These are phyloP conservation scores for Biston betularia DNA, from an alignment of 2,888 invertebrate species.

Conservation along the genomic window DNA sequence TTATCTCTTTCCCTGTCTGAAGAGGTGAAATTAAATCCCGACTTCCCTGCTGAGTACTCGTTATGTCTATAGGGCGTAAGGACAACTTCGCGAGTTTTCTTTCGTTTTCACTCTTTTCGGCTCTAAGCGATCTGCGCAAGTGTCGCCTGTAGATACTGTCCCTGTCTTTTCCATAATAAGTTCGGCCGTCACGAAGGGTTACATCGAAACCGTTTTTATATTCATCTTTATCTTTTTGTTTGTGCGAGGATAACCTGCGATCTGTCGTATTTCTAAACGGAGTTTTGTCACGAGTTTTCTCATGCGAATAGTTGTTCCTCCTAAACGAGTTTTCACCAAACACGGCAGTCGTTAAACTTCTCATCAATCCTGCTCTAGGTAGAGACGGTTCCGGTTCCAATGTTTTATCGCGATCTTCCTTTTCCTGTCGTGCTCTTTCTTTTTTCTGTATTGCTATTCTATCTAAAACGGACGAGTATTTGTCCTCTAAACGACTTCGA, in stretches of 20 bases:
- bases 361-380: conserved; percentile 84
- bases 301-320: conserved; percentile 84
- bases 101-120: conserved; percentile 88
- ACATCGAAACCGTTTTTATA: conserved; percentile 74
- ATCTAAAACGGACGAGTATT: conserved; percentile 91
- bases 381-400: conserved; percentile 87
- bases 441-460: conserved; percentile 88
- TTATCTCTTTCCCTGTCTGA: conserved; percentile 70
- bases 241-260: conserved; percentile 71
- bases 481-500: conserved; percentile 91
- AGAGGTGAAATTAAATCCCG: conserved; percentile 85
- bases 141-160: conserved; percentile 81
- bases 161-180: conserved; percentile 77
- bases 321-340: conserved; percentile 88
- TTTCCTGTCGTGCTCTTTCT: conserved; percentile 79
- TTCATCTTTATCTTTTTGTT: conserved; percentile 70
- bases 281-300: conserved; percentile 88
- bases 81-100: conserved; percentile 78
- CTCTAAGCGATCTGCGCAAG: conserved; percentile 85
- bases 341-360: conserved; percentile 91
- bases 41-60: conserved; percentile 69
- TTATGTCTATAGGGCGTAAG: conserved; percentile 84
- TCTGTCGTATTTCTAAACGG: conserved; percentile 85
- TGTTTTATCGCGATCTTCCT: conserved; percentile 89
- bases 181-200: conserved; percentile 60